Percentiles rank a stretch among this genome's conserved stretches.
Evolutionary conservation across 2,888 invertebrate species (phyloP).

Genomic region (Rhogogaster chlorosoma): DNA sequence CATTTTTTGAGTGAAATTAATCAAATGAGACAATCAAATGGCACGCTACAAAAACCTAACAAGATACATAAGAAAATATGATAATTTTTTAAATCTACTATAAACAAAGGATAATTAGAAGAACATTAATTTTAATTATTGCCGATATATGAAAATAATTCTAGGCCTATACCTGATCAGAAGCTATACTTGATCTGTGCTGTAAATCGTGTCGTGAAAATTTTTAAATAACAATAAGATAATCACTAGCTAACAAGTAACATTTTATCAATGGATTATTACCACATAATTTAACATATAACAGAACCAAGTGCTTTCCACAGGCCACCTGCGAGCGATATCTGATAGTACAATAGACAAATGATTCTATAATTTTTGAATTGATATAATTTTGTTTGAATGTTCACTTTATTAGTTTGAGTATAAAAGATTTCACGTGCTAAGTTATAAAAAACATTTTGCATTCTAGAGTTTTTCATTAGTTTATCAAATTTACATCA

Average conservation of each 20-base stretch:
- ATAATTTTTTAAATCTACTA: conserved; percentile 42
- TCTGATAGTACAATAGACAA: conserved; percentile 27
- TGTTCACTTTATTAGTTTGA: conserved; percentile 27
- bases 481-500: conserved; percentile 35
- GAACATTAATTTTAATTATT: conserved; percentile 36
- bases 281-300: conserved; percentile 14
- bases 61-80: conserved; percentile 56
- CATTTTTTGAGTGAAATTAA: conserved; percentile 18
- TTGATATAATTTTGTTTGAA: conserved; percentile 15
- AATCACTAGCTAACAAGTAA: conserved; percentile 39
- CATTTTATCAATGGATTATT: conserved; percentile 17
- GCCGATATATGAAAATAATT: conserved; percentile 42
- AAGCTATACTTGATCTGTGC: not conserved
- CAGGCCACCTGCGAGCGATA: conserved; percentile 22
- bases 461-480: conserved; percentile 39
- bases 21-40: conserved; percentile 62
- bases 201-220: not conserved
- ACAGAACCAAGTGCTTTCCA: conserved; percentile 22
- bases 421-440: conserved; percentile 43
- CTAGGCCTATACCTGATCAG: conserved; percentile 35
- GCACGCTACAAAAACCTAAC: conserved; percentile 65
- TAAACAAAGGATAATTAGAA: conserved; percentile 27
- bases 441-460: conserved; percentile 47
- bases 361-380: conserved; percentile 21
- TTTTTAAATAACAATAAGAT: conserved; percentile 33